Percentiles rank a stretch among this genome's conserved stretches.
These are phyloP conservation scores for Mesembrinibis cayennensis DNA, from an alignment of 2,113 vertebrate genomes.

Conservation along the genomic window DNA sequence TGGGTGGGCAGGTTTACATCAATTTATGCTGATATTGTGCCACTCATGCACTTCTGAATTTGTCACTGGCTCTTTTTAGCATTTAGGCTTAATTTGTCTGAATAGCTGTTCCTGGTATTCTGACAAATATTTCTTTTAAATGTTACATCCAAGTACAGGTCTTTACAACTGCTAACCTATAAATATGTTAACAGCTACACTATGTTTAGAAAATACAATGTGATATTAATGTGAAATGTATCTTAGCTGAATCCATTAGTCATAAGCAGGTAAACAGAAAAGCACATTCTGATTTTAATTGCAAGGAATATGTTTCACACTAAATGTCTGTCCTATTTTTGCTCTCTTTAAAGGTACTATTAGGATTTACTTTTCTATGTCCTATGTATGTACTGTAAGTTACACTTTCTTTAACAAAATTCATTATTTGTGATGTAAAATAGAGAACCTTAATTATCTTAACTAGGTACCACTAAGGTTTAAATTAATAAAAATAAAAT, in stretches of 20 bases:
- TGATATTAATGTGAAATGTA: constrained; percentile 67
- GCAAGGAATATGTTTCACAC: constrained; percentile 53
- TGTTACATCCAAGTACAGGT: not conserved
- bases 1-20: constrained; percentile 3
- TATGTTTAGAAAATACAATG: constrained; percentile 53
- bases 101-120: not conserved
- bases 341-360: not conserved
- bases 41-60: not conserved
- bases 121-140: constrained; percentile 35
- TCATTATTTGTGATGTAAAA: constrained; percentile 44
- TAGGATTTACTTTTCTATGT: not conserved
- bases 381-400: not conserved
- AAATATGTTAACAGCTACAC: constrained; percentile 30
- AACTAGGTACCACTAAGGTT: not conserved
- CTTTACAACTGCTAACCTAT: not conserved
- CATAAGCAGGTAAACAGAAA: constrained; percentile 62
- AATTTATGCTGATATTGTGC: constrained; percentile 6
- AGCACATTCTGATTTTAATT: constrained; percentile 67
- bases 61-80: constrained; percentile 8
- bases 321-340: constrained; percentile 47
- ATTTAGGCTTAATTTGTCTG: constrained; percentile 74
- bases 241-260: constrained; percentile 62
- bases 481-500: not conserved
- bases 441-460: constrained; percentile 7
- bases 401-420: constrained; percentile 37